Evolutionary conservation across 2,888 invertebrate species (phyloP), one percentile per base, ranked within the genome.

Genomic region (Steinernema hermaphroditum): DNA sequence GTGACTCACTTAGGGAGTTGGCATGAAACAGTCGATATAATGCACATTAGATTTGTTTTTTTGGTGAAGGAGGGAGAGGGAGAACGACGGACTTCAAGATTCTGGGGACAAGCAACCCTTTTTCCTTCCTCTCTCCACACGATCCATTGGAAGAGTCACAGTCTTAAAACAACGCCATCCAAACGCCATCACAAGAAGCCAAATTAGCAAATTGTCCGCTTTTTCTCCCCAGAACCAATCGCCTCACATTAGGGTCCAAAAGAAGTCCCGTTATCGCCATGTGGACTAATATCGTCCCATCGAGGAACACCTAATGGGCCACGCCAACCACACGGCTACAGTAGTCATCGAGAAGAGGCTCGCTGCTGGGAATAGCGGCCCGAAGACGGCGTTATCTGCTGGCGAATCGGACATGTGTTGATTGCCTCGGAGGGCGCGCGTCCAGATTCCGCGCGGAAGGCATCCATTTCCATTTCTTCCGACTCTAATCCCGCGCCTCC

Each of bases 321-420:
- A 62, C 62, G 62, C 29, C 62, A 29, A 62, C 24, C 27, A 24
- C 29, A 29, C 16, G 34, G 62, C 29, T 62, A 62, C 62, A 29
- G 62, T 62, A 62, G 16, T 16, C 62, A 29, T 4, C 6, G 37
- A 9, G 32, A 16, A 62, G 32, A 32, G 14, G 62, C 62, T 27
- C 34, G 46, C 37, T 46, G 62, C 22, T 54, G 62, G 62, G 62
- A 62, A 34, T 29, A 32, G 62, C 62, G 32, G 32, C 32, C 27
- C 32, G 27, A 62, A 34, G 32, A 14, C 62, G 32, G 62, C 62
- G 62, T 34, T 62, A 62, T 62, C 62, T 29, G 62, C 2, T 1
- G 32, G 16, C 32, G 32, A 16, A 62, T 62, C 62, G 62, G 62
- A 62, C 62, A 62, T 62, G 62, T 62, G 62, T 62, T 62, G 62